Percentiles rank a stretch among this genome's conserved stretches.
These are phyloP conservation scores for Acanthosepion pharaonis DNA, from an alignment of 2,888 invertebrate species.

Conservation along the genomic window DNA sequence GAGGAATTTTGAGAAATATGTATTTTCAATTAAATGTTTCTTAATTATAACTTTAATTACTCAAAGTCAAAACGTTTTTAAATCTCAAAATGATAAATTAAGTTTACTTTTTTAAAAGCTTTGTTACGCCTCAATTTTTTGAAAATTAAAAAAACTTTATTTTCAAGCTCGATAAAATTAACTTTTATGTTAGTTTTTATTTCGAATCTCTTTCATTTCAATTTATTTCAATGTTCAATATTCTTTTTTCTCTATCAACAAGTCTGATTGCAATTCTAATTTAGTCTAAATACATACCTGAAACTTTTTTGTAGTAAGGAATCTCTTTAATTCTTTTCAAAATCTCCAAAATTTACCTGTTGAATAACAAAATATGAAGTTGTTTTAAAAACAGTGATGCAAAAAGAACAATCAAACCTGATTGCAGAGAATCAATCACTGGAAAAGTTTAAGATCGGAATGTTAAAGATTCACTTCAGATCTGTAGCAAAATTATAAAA, in stretches of 20 bases:
- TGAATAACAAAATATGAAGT: background rate
- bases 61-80: too few relatives aligned
- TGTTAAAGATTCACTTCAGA: background rate
- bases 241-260: too few relatives aligned
- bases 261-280: background rate
- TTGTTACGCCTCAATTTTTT: too few relatives aligned
- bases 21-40: background rate
- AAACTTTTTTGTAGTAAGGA: background rate
- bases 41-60: background rate
- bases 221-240: too few relatives aligned
- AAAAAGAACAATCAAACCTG: background rate
- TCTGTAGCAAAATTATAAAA: too few relatives aligned
- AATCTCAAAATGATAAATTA: too few relatives aligned
- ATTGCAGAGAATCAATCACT: background rate
- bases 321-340: constrained; percentile 38
- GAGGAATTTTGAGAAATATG: too few relatives aligned
- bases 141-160: too few relatives aligned
- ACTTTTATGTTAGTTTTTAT: too few relatives aligned
- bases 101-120: too few relatives aligned
- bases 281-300: background rate
- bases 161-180: too few relatives aligned
- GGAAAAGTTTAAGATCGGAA: background rate
- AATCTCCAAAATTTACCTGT: constrained; percentile 8
- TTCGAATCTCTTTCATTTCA: too few relatives aligned
- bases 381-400: background rate